A percentile compares a stretch with the other conserved stretches of the same genome.
These are phyloP conservation scores for Phaonia tiefii DNA, from an alignment of 2,888 invertebrate genomes.

Conservation along the genomic window DNA sequence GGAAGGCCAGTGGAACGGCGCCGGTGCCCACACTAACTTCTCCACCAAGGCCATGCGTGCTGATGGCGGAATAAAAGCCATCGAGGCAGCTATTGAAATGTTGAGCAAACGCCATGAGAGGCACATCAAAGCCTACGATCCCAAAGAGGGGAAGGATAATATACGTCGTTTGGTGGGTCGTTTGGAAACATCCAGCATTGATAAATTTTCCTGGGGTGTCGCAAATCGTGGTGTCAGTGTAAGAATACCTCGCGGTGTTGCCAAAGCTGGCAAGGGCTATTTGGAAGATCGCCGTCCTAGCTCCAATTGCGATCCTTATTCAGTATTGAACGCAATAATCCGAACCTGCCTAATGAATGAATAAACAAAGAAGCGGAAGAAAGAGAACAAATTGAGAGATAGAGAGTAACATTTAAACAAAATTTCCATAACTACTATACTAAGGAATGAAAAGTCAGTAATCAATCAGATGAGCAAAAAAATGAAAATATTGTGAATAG, in stretches of 20 bases:
- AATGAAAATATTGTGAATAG: no score
- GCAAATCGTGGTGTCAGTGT: slow-evolving; percentile 87
- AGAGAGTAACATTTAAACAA: no score
- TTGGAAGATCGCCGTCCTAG: slow-evolving; percentile 90
- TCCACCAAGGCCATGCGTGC: slow-evolving; percentile 92
- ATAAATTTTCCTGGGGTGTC: slow-evolving; percentile 86
- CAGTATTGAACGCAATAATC: slow-evolving; percentile 84
- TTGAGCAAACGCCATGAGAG: slow-evolving; percentile 86
- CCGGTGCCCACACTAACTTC: slow-evolving; percentile 96
- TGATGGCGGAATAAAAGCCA: slow-evolving; percentile 85
- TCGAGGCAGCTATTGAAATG: slow-evolving; percentile 88
- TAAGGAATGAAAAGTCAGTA: no score
- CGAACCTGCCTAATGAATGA: slow-evolving; percentile 81
- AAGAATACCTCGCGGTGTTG: slow-evolving; percentile 87
- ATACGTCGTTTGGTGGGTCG: slow-evolving; percentile 87
- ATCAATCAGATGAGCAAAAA: no score
- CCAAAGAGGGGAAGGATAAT: slow-evolving; percentile 89
- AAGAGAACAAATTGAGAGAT: no score
- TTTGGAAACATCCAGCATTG: slow-evolving; percentile 87
- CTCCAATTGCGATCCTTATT: slow-evolving; percentile 88
- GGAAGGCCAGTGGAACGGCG: slow-evolving; percentile 93
- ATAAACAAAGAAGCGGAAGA: slow-evolving; percentile 46
- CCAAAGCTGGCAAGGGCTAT: slow-evolving; percentile 87
- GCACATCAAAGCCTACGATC: slow-evolving; percentile 91
- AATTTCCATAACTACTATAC: no score